phyloP scores from a whole-genome alignment of 2,113 vertebrate genomes.

The Anser cygnoides region DNA sequence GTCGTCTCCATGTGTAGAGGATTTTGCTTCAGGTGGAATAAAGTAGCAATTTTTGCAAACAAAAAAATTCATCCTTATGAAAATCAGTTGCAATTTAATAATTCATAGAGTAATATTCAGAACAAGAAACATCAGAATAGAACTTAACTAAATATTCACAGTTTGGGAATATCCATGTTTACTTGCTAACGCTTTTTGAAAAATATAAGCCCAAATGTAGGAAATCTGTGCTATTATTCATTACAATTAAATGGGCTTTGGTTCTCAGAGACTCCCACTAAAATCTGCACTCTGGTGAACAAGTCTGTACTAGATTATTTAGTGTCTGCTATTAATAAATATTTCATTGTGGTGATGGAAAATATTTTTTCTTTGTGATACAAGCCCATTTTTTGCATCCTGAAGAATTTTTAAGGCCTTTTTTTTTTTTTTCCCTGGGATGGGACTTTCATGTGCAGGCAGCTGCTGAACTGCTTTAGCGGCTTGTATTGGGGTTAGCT shows the following conservation, averaged over 20 bases:
- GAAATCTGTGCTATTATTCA: slow-evolving; percentile 74
- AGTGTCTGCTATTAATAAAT: slow-evolving; percentile 84
- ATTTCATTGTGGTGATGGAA: slow-evolving; percentile 86
- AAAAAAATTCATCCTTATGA: slow-evolving; percentile 40
- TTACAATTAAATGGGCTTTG: slow-evolving; percentile 72
- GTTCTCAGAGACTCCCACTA: slow-evolving; percentile 67
- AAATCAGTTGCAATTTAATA: slow-evolving; percentile 69
- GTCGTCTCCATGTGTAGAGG: slow-evolving; percentile 4
- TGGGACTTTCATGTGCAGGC: neutral
- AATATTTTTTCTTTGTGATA: slow-evolving; percentile 88
- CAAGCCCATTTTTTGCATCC: slow-evolving; percentile 65
- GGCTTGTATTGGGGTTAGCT: neutral
- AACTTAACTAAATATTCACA: slow-evolving; percentile 86
- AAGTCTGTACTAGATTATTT: slow-evolving; percentile 61
- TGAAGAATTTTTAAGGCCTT: neutral
- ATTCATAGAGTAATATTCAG: slow-evolving; percentile 75
- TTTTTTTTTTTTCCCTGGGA: neutral
- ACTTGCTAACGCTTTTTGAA: slow-evolving; percentile 75
- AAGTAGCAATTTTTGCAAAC: slow-evolving; percentile 52
- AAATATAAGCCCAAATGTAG: slow-evolving; percentile 76
- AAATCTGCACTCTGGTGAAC: slow-evolving; percentile 58
- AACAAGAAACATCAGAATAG: slow-evolving; percentile 70
- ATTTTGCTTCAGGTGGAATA: slow-evolving; percentile 41
- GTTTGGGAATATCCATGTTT: slow-evolving; percentile 82
- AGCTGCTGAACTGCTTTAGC: neutral